A percentile compares a stretch with the other conserved stretches of the same genome.
Conservation (phyloP, 2,888 invertebrate species). For the Nephrotoma guestfalica region DNA sequence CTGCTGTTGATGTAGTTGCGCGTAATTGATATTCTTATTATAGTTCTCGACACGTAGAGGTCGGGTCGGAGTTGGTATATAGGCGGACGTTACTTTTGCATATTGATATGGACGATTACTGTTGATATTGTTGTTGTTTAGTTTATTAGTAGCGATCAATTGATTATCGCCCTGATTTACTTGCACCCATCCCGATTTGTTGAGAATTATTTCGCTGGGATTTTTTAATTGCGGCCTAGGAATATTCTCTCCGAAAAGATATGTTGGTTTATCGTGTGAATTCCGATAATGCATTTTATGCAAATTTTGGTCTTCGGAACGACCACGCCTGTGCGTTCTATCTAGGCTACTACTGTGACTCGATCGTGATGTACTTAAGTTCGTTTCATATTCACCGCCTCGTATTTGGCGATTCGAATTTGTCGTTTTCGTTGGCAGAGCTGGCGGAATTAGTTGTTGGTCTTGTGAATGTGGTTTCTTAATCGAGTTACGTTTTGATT, state of each 20-base stretch:
- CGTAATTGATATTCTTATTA: background rate
- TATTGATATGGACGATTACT: slow-evolving; percentile 15
- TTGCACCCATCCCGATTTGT: slow-evolving; percentile 37
- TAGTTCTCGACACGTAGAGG: background rate
- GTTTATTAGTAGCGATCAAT: slow-evolving; percentile 19
- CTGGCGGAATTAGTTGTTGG: background rate
- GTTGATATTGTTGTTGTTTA: background rate
- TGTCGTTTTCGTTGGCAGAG: background rate
- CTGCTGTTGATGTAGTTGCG: background rate
- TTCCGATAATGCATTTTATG: slow-evolving; percentile 29
- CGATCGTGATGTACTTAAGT: slow-evolving; percentile 4
- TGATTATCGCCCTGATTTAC: slow-evolving; percentile 21
- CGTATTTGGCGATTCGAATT: background rate
- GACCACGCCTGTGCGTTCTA: background rate
- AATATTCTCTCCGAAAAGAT: slow-evolving; percentile 28
- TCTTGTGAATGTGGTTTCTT: background rate
- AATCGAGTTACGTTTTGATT: slow-evolving; percentile 10
- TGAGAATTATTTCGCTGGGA: slow-evolving; percentile 29
- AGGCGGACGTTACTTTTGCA: slow-evolving; percentile 10
- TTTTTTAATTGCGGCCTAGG: background rate
- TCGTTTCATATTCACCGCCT: background rate
- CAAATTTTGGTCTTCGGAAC: background rate
- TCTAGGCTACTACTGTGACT: slow-evolving; percentile 1
- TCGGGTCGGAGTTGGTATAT: background rate
- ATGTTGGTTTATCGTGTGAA: slow-evolving; percentile 24